These are phyloP conservation scores for Cardinalis cardinalis DNA, from an alignment of 2,113 vertebrate species.

Conservation along the genomic window DNA sequence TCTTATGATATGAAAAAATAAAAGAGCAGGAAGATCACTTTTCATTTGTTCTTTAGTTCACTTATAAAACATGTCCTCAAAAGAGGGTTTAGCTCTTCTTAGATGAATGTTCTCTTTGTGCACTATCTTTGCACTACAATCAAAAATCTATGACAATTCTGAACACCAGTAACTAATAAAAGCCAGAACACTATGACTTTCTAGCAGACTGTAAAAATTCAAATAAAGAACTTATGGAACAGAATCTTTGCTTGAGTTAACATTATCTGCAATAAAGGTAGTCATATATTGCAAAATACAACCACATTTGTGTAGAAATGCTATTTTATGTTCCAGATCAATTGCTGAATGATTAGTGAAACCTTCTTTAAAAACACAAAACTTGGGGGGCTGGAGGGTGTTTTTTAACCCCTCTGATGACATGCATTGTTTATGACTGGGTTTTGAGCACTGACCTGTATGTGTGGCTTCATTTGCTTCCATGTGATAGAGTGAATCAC, in stretches of 20 bases:
- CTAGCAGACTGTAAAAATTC: neutral
- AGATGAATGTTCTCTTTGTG: neutral
- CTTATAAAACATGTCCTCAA: neutral
- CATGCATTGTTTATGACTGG: neutral
- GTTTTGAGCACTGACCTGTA: conserved; percentile 79
- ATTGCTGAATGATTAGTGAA: neutral
- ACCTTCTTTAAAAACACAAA: neutral
- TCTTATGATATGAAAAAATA: neutral
- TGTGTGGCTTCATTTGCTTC: conserved; percentile 96
- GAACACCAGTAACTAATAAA: neutral
- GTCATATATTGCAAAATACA: neutral
- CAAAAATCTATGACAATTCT: neutral
- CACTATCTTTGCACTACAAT: neutral
- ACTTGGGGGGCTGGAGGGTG: fast-evolving
- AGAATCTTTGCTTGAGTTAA: neutral
- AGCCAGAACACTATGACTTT: neutral
- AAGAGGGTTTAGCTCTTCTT: neutral
- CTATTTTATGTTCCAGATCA: neutral
- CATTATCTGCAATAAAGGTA: neutral
- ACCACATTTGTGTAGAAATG: neutral
- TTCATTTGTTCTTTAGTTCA: neutral
- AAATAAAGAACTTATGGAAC: neutral
- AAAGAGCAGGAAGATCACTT: neutral
- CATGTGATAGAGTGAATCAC: conserved; percentile 91
- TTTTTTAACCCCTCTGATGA: neutral